Evolutionary conservation across 2,888 invertebrate species (phyloP).

Genomic region (Apodemia zela): DNA sequence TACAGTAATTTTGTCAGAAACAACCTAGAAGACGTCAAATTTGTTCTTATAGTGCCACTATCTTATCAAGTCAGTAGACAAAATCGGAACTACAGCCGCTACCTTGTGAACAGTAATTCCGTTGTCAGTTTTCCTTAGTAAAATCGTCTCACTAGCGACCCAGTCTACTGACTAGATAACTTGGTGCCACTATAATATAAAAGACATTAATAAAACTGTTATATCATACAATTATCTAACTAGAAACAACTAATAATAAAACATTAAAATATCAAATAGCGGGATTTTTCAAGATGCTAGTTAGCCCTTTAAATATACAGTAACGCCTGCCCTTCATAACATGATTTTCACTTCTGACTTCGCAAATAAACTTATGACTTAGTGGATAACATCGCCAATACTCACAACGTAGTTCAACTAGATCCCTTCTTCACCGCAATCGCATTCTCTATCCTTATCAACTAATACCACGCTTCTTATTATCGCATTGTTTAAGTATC

Average conservation of each 20-base stretch:
- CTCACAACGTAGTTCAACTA: constrained; percentile 57
- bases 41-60: too few species aligned
- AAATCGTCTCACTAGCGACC: too few species aligned
- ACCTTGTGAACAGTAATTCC: too few species aligned
- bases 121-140: too few species aligned
- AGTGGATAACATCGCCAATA: constrained; percentile 47
- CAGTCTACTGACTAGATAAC: too few species aligned
- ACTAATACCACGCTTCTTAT: constrained; percentile 22
- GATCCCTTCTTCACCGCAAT: constrained; percentile 38
- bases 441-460: constrained; percentile 29
- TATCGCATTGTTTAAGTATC: constrained; percentile 8
- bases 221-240: background rate
- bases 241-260: background rate
- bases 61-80: too few species aligned
- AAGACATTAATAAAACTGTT: background rate
- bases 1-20: background rate
- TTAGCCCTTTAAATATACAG: background rate
- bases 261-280: background rate
- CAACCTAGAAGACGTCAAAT: background rate
- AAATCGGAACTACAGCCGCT: too few species aligned
- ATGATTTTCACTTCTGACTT: constrained; percentile 1
- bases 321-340: constrained; percentile 4
- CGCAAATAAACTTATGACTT: constrained; percentile 43
- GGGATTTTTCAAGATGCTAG: background rate
- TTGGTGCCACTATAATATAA: too few species aligned